Percentiles rank a stretch among this genome's conserved stretches.
Evolutionary conservation across 2,888 invertebrate genomes (phyloP).

Genomic region (Melanophora roralis): DNA sequence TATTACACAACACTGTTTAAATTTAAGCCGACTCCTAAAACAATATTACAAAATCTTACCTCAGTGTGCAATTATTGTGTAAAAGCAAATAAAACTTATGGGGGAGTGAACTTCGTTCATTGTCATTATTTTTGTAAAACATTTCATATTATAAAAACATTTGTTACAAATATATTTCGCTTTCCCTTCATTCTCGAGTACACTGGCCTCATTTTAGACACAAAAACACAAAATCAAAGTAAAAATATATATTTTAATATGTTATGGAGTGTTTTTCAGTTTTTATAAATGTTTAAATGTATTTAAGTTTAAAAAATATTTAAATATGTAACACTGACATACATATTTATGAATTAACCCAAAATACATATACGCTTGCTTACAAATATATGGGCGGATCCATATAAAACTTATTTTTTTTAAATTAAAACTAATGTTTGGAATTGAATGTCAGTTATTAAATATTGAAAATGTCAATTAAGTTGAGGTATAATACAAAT

Average conservation of each 20-base stretch:
- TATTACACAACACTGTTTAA: too few relatives aligned
- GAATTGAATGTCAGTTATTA: too few relatives aligned
- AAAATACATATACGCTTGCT: neutral
- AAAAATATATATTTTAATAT: too few relatives aligned
- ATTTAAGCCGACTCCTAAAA: too few relatives aligned
- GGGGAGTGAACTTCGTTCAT: neutral
- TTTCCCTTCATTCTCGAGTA: slow-evolving; percentile 9
- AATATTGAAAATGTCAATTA: too few relatives aligned
- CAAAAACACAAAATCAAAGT: neutral
- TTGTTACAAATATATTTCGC: neutral
- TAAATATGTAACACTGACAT: slow-evolving; percentile 50
- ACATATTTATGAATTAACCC: too few relatives aligned
- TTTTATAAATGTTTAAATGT: neutral
- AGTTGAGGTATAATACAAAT: too few relatives aligned
- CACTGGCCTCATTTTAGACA: neutral
- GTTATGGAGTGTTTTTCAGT: too few relatives aligned
- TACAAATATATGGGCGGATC: too few relatives aligned
- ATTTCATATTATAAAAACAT: slow-evolving; percentile 17
- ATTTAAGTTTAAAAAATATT: slow-evolving; percentile 7
- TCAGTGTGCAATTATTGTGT: neutral
- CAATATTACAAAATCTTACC: neutral
- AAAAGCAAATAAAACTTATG: neutral
- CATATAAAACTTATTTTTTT: too few relatives aligned
- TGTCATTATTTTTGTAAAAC: slow-evolving; percentile 20
- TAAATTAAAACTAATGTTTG: too few relatives aligned